Evolutionary conservation across 2,797 vertebrate species (phyloP), one percentile per base, ranked within the genome.

Genomic region (Pseudochirops corinnae): DNA sequence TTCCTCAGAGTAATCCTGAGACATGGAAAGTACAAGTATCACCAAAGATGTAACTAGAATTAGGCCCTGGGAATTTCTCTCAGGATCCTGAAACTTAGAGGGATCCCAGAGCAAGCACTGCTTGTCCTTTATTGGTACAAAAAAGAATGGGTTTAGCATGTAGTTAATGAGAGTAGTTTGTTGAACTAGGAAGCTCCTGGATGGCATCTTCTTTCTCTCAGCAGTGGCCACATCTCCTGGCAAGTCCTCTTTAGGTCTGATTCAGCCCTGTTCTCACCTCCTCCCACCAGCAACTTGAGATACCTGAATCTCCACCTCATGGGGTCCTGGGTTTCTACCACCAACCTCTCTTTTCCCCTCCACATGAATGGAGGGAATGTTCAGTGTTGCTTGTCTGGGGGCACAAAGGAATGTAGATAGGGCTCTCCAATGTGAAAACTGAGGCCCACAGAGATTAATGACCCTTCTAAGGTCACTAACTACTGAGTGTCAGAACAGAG

Each of bases 41-140:
- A 67, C 13, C 0, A 16, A 56, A 56, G 39, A 90, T 46, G 56
- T 57, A 56, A 95, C 33, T 1, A 26, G 24, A 24, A 39, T 74
- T 33, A 13, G 2, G 2, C 12, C 91, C 1, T 13, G 0, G 4
- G 3, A 2, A 0, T 21, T n/a, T 67, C 14, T n/a, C 31, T 67
- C 33, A n/a, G 62, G 60, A 14, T 14, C 31, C 60, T 33, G 31
- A 62, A 62, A 14, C 16, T n/a, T 67, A n/a, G 14, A 67, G 33
- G 33, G 62, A 67, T 18, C 33, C 16, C 60, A 62, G 29, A 16
- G 14, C 4, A n/a, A n/a, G 13, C 62, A n/a, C 4, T 31, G 16
- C 62, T 67, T 67, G n/a, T n/a, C 62, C 5, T 67, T 67, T n/a
- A n/a, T 2, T 67, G 6, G 60, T 67, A 67, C n/a, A 5, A 5